phyloP scores from a whole-genome alignment of 1,140 invertebrate genomes.

The Stegodyphus dumicola region DNA sequence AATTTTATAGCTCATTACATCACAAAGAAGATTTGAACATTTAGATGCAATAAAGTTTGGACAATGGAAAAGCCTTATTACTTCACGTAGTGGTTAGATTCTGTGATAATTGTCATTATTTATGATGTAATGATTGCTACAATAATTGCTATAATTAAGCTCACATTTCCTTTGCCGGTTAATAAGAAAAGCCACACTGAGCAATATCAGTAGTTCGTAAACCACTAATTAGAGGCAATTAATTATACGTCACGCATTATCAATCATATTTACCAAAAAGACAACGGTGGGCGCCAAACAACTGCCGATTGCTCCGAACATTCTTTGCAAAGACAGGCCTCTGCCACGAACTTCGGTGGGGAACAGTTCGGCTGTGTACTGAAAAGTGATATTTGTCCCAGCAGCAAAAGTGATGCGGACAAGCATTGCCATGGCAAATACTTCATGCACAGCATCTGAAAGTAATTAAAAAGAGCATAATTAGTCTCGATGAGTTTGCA shows the following conservation, averaged over 20 bases:
- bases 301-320: slow-evolving; percentile 85
- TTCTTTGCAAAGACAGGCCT: slow-evolving; percentile 84
- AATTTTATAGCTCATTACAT: too few species aligned
- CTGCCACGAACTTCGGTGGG: slow-evolving; percentile 88
- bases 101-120: too few species aligned
- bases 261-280: slow-evolving; percentile 74
- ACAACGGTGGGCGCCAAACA: slow-evolving; percentile 85
- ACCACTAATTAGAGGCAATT: too few species aligned
- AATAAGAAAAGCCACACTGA: too few species aligned
- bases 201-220: too few species aligned
- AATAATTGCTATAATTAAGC: too few species aligned
- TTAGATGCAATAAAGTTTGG: too few species aligned
- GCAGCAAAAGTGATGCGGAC: slow-evolving; percentile 74
- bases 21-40: too few species aligned
- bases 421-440: slow-evolving; percentile 41
- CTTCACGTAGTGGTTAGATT: too few species aligned
- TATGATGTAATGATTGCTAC: too few species aligned
- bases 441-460: slow-evolving; percentile 31
- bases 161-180: too few species aligned
- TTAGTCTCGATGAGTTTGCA: neutral
- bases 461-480: neutral
- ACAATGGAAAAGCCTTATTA: too few species aligned
- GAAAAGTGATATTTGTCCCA: slow-evolving; percentile 88
- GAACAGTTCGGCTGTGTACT: slow-evolving; percentile 86
- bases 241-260: neutral